A percentile compares a stretch with the other conserved stretches of the same genome.
phyloP scores from a whole-genome alignment of 2,113 vertebrate species.

The Erythrocercus mccallii region DNA sequence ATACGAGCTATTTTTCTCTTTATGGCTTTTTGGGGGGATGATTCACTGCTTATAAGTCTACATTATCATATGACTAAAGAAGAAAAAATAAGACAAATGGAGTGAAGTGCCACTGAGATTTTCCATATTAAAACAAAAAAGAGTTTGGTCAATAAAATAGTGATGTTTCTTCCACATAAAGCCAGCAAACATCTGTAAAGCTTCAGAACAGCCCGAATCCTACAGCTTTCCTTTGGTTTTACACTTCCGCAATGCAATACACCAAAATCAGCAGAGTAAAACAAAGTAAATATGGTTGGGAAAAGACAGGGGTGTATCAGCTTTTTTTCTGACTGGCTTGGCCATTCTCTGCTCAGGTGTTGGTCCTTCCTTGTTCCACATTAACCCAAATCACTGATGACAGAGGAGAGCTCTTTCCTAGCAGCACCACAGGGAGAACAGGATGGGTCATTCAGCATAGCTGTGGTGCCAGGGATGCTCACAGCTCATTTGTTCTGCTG shows the following conservation, averaged over 20 bases:
- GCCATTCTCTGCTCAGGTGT: background rate
- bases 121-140: constrained; percentile 45
- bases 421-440: background rate
- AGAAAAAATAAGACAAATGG: constrained; percentile 35
- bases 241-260: background rate
- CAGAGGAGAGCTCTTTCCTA: background rate
- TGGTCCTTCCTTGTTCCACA: background rate
- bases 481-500: background rate
- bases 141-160: constrained; percentile 16
- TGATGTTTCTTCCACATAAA: background rate
- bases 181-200: constrained; percentile 30
- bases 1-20: constrained; percentile 66
- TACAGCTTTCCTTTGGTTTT: background rate
- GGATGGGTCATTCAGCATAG: accelerated
- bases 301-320: background rate
- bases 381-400: background rate
- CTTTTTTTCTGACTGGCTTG: background rate
- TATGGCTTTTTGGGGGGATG: constrained; percentile 66
- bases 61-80: constrained; percentile 64
- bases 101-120: constrained; percentile 49
- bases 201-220: background rate
- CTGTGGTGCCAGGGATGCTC: background rate
- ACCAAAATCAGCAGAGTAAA: background rate
- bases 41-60: constrained; percentile 66
- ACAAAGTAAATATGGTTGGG: background rate